phyloP scores from a whole-genome alignment of 2,888 invertebrate genomes.

The Dasypogon diadema region DNA sequence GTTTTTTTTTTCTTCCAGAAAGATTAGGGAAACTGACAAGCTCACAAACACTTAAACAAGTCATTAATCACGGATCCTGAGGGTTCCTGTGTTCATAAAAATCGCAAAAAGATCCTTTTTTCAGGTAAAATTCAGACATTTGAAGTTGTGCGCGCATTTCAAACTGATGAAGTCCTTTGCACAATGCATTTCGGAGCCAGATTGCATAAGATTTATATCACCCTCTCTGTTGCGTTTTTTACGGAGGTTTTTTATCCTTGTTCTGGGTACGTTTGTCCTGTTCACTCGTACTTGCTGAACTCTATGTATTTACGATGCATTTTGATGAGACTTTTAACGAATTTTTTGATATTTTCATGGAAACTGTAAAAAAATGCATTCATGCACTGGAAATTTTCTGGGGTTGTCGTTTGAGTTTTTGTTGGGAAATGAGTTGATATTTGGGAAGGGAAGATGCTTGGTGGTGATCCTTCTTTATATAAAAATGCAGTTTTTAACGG shows the following conservation, averaged over 20 bases:
- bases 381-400: slow-evolving; percentile 23
- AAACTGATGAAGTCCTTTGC: slow-evolving; percentile 33
- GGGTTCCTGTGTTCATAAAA: slow-evolving; percentile 36
- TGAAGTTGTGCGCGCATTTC: slow-evolving; percentile 18
- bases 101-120: slow-evolving; percentile 47
- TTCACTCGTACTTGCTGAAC: slow-evolving; percentile 5
- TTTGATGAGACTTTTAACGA: slow-evolving; percentile 46
- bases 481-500: slow-evolving; percentile 40
- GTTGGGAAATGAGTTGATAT: background rate
- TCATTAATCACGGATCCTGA: slow-evolving; percentile 35
- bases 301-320: slow-evolving; percentile 16
- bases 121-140: slow-evolving; percentile 35
- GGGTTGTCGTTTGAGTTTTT: slow-evolving; percentile 31
- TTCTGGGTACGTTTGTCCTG: background rate
- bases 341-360: slow-evolving; percentile 39
- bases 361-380: slow-evolving; percentile 47
- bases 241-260: slow-evolving; percentile 20
- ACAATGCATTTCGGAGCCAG: slow-evolving; percentile 10
- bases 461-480: background rate
- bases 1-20: slow-evolving; percentile 3
- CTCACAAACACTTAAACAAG: slow-evolving; percentile 29
- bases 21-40: slow-evolving; percentile 13
- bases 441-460: slow-evolving; percentile 36
- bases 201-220: slow-evolving; percentile 46
- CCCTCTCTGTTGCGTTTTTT: slow-evolving; percentile 20